These are phyloP conservation scores for Numenius phaeopus DNA, from an alignment of 2,797 vertebrate species.

Conservation along the genomic window DNA sequence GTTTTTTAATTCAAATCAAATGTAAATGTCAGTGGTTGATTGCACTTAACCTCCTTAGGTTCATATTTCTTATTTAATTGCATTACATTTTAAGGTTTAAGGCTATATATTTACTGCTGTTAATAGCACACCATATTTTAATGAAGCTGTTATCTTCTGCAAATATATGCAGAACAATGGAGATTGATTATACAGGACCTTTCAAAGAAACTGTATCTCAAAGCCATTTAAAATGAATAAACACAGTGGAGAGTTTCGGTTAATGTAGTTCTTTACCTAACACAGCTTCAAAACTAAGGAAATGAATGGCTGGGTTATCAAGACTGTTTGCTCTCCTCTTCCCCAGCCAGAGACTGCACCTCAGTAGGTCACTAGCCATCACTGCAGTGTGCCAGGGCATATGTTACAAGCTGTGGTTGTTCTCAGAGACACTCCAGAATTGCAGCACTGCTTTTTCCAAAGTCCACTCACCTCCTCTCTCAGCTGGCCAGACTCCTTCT, in stretches of 20 bases:
- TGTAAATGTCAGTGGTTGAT: conserved; percentile 61
- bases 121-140: conserved; percentile 40
- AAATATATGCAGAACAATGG: conserved; percentile 39
- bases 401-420: not conserved
- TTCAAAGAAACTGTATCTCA: not conserved
- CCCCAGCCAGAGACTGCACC: not conserved
- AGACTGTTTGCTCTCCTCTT: not conserved
- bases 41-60: conserved; percentile 53
- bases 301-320: not conserved
- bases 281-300: not conserved
- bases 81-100: conserved; percentile 45
- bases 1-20: conserved; percentile 68
- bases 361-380: not conserved
- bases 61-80: conserved; percentile 69
- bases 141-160: conserved; percentile 53
- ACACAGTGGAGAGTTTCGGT: not conserved
- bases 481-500: not conserved
- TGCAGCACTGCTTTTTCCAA: not conserved
- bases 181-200: conserved; percentile 15
- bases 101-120: conserved; percentile 28
- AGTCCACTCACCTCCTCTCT: not conserved
- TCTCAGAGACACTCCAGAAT: not conserved
- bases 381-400: not conserved
- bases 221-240: conserved; percentile 27
- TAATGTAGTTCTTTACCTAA: not conserved